Evolutionary conservation across 2,797 vertebrate species (phyloP).

Genomic region (Ctenosaura bakeri): DNA sequence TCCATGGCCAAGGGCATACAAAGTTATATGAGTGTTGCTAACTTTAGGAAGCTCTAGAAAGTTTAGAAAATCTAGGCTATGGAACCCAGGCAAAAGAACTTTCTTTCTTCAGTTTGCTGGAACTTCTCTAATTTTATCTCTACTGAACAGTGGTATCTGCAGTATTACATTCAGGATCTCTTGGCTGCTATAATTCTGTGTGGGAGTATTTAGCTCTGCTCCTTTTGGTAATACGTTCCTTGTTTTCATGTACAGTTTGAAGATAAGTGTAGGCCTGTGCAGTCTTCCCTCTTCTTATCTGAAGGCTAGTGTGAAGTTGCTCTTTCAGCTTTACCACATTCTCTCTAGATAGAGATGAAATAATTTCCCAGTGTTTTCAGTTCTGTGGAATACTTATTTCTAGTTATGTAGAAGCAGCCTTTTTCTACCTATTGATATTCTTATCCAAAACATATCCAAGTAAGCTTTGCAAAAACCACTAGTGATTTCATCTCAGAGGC

Average conservation of each 20-base stretch:
- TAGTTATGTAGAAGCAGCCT: neutral
- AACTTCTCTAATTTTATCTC: neutral
- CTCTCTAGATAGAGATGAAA: slow-evolving; percentile 38
- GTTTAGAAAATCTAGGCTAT: neutral
- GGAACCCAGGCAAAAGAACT: neutral
- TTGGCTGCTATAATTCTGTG: slow-evolving; percentile 7
- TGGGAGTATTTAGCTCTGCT: neutral
- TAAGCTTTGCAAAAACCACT: neutral
- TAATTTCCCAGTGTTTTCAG: slow-evolving; percentile 13
- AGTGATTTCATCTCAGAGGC: neutral
- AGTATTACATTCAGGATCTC: slow-evolving; percentile 19
- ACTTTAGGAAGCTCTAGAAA: neutral
- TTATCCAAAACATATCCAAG: neutral
- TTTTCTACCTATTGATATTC: slow-evolving; percentile 30
- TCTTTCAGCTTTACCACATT: slow-evolving; percentile 36
- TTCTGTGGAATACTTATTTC: slow-evolving; percentile 1
- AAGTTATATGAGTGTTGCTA: neutral
- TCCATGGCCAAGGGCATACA: too few species aligned
- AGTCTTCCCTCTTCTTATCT: slow-evolving; percentile 20
- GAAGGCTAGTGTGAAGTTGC: slow-evolving; percentile 50
- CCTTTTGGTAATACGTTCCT: slow-evolving; percentile 21
- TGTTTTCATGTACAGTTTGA: slow-evolving; percentile 29
- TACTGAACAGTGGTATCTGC: slow-evolving; percentile 7
- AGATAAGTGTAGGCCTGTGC: slow-evolving; percentile 10
- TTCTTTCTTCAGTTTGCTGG: accelerated